Conservation (phyloP, 2,113 vertebrate species). For the Cyprinodon brontotheroides region DNA sequence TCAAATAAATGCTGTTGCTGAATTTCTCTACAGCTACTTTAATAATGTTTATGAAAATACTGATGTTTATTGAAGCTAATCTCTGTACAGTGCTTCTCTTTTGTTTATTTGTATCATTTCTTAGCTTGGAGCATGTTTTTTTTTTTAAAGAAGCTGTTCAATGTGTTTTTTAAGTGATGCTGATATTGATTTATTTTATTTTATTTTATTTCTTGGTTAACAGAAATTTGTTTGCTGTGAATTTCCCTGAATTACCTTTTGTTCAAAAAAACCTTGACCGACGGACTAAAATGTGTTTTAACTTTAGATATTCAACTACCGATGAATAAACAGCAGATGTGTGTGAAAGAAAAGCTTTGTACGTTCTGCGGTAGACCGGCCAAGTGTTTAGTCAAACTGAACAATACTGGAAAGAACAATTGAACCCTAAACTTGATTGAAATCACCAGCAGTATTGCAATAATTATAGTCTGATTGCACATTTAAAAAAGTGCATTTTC, state of each 20-base stretch:
- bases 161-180: neutral
- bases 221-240: neutral
- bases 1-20: no score
- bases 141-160: neutral
- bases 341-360: no score
- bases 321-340: neutral
- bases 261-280: neutral
- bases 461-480: conserved; percentile 36
- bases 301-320: neutral
- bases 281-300: neutral
- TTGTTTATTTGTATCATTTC: neutral
- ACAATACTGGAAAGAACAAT: conserved; percentile 8
- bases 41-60: neutral
- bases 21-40: no score
- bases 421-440: conserved; percentile 28
- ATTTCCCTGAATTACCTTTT: neutral
- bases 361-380: neutral
- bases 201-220: no score
- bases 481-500: conserved; percentile 34
- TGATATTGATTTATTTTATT: neutral
- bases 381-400: conserved; percentile 13
- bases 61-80: neutral
- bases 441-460: conserved; percentile 25
- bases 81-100: neutral
- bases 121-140: neutral